Evolutionary conservation across 2,113 vertebrate genomes (phyloP), one percentile per base, ranked within the genome.

Genomic region (Dicentrarchus labrax): DNA sequence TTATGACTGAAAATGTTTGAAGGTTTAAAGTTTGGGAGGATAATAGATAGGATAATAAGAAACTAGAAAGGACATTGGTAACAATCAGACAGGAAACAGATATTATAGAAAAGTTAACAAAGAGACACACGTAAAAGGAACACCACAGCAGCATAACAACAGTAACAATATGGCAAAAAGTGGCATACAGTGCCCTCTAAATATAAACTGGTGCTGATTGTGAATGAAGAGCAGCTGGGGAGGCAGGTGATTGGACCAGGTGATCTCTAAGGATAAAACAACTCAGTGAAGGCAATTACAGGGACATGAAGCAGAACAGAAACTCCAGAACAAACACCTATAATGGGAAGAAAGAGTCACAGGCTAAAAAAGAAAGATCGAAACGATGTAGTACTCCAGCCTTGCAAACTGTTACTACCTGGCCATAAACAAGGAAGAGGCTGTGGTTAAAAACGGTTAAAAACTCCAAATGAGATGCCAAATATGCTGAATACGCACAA

Each of bases 141-240:
- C n/a, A 9, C 11, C 7, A 48, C 8, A 36, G 3, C 56, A 53
- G 16, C 10, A 47, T 7, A 11, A 2, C 3, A 8, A 13, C 4
- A 8, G 6, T 7, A 30, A 16, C 6, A 30, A 43, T 11, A 30
- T 30, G 38, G 16, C n/a, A 15, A 43, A 5, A 21, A 45, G 4
- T 2, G 24, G 39, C 45, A 12, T n/a, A 30, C 7, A 16, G 2
- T 24, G 51, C 12, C 13, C 21, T 82, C 64, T 57, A 10, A 45
- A 51, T 69, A 69, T 57, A 57, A 65, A 53, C 76, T 50, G 30
- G 0, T 15, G 16, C 11, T 48, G 60, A 79, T 54, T 66, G 13
- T 66, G 59, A 76, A 66, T 30, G 53, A 75, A 54, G 47, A 87
- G 65, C 72, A 71, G 59, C 59, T 72, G 60, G 47, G 65, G 43